Evolutionary conservation across 2,888 invertebrate genomes (phyloP).

Genomic region (Lysandra coridon): DNA sequence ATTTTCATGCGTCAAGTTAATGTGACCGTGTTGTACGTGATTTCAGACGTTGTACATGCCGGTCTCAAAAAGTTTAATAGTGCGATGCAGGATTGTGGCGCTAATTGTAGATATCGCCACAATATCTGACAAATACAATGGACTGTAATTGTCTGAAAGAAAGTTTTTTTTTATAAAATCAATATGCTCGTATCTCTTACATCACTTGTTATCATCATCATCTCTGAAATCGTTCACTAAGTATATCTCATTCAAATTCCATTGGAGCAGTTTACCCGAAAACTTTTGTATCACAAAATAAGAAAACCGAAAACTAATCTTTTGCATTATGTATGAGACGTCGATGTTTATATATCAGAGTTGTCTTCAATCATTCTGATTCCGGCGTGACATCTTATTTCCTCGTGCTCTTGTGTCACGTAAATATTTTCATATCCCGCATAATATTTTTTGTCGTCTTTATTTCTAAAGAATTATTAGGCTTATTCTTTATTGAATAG

Average conservation of each 20-base stretch:
- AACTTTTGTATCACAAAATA: background rate
- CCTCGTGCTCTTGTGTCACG: constrained; percentile 31
- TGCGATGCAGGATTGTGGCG: too few species aligned
- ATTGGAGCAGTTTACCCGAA: background rate
- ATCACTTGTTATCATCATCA: background rate
- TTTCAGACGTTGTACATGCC: too few species aligned
- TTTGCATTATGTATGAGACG: constrained; percentile 30
- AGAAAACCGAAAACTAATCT: constrained; percentile 25
- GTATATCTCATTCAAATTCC: background rate
- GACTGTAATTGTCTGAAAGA: too few species aligned
- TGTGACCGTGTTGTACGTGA: too few species aligned
- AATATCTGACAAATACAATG: too few species aligned
- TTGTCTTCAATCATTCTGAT: constrained; percentile 37
- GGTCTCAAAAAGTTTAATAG: too few species aligned
- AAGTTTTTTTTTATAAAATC: too few species aligned
- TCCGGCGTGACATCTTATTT: constrained; percentile 36
- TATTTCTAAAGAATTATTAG: background rate
- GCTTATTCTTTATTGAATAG: too few species aligned
- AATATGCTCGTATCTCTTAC: background rate
- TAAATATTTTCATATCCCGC: constrained; percentile 23
- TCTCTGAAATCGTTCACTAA: background rate
- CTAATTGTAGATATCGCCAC: too few species aligned
- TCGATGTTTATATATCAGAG: constrained; percentile 32
- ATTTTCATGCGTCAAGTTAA: too few species aligned
- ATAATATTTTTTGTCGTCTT: constrained; percentile 7